Percentiles rank a stretch among this genome's conserved stretches.
Evolutionary conservation across 1,140 invertebrate genomes (phyloP).

Genomic region (Rhopalosiphum maidis): DNA sequence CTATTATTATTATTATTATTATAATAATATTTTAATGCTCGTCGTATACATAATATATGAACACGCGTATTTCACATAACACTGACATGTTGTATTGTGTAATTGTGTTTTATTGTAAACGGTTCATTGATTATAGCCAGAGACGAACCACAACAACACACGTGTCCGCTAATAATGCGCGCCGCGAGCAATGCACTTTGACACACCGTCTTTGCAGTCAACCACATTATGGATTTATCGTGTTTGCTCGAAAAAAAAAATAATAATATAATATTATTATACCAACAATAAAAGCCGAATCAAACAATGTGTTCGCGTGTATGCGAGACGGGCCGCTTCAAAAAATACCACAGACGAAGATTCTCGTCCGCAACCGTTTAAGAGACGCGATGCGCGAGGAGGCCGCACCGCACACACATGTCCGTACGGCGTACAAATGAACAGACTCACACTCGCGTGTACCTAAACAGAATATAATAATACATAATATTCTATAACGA

Average conservation of each 20-base stretch:
- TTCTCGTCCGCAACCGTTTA: neutral
- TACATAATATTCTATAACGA: neutral
- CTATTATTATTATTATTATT: neutral
- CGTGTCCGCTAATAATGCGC: neutral
- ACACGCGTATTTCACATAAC: neutral
- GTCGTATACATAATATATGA: neutral
- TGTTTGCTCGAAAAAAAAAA: neutral
- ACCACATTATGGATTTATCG: neutral
- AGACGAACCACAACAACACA: neutral
- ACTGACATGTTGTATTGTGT: neutral
- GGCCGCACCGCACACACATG: neutral
- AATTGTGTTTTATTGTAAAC: slow-evolving; percentile 1
- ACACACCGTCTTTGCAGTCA: neutral
- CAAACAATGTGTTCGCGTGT: neutral
- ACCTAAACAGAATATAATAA: neutral
- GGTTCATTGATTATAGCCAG: neutral
- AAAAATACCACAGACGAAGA: neutral
- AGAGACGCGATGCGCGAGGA: neutral
- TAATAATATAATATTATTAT: neutral
- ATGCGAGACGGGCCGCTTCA: neutral
- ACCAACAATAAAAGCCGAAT: neutral
- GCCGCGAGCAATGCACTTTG: neutral
- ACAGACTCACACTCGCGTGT: neutral
- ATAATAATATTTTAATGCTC: neutral
- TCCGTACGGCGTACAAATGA: no score